phyloP scores from a whole-genome alignment of 2,797 vertebrate species.

The Macroramphosus scolopax region DNA sequence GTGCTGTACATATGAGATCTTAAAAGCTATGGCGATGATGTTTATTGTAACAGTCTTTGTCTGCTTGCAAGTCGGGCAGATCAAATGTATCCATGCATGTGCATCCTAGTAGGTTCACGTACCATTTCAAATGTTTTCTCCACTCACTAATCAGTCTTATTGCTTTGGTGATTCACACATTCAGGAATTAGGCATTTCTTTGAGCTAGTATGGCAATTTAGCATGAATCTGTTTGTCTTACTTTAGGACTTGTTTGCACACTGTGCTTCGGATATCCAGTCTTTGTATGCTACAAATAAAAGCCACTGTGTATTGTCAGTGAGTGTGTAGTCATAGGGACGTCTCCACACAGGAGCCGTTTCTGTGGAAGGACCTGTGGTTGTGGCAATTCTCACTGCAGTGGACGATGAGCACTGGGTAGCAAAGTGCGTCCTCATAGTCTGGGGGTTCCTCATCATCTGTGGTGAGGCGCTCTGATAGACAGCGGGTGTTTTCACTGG shows the following conservation, averaged over 20 bases:
- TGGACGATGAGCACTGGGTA: constrained; percentile 96
- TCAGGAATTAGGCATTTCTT: constrained; percentile 47
- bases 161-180: constrained; percentile 69
- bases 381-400: constrained; percentile 93
- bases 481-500: constrained; percentile 90
- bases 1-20: constrained; percentile 28
- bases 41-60: constrained; percentile 63
- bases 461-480: constrained; percentile 86
- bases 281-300: constrained; percentile 52
- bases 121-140: no score
- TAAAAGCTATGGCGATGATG: constrained; percentile 39
- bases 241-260: constrained; percentile 20
- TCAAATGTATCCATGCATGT: no score
- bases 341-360: constrained; percentile 95
- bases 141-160: constrained; percentile 43
- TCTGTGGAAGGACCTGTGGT: constrained; percentile 92
- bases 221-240: no score
- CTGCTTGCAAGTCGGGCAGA: constrained; percentile 25
- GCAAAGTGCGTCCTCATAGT: constrained; percentile 93
- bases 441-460: constrained; percentile 87
- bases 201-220: no score
- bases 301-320: constrained; percentile 14
- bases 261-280: constrained; percentile 15
- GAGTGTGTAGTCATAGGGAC: constrained; percentile 82
- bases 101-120: no score